Conservation (phyloP, 2,113 vertebrate species). For the Megaceryle maxima region DNA sequence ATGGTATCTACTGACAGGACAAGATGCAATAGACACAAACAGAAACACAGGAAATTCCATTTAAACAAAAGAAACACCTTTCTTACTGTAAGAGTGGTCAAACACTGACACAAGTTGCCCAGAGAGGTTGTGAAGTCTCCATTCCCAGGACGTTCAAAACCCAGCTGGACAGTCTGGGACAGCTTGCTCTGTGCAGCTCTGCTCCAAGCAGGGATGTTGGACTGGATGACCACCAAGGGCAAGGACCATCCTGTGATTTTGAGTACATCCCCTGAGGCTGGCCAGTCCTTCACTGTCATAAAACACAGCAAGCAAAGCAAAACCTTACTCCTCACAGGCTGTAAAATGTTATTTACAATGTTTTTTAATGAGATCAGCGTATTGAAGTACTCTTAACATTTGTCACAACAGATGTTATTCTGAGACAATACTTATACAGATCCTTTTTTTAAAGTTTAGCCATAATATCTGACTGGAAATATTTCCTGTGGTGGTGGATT, state of each 20-base stretch:
- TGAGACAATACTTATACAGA: neutral
- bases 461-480: neutral
- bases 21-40: neutral
- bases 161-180: neutral
- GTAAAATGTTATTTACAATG: neutral
- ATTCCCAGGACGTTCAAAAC: neutral
- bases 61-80: neutral
- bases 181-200: neutral
- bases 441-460: constrained; percentile 4
- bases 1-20: neutral
- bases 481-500: neutral
- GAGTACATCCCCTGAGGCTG: neutral
- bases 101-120: neutral
- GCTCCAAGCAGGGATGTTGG: neutral
- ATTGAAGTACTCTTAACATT: neutral
- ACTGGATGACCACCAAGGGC: neutral
- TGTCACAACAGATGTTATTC: neutral
- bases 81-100: neutral
- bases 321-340: neutral
- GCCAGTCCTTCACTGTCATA: neutral
- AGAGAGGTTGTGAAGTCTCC: neutral
- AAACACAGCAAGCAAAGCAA: neutral
- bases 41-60: neutral
- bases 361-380: neutral
- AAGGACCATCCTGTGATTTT: neutral